phyloP scores from a whole-genome alignment of 2,113 vertebrate genomes.

The Athene cunicularia region DNA sequence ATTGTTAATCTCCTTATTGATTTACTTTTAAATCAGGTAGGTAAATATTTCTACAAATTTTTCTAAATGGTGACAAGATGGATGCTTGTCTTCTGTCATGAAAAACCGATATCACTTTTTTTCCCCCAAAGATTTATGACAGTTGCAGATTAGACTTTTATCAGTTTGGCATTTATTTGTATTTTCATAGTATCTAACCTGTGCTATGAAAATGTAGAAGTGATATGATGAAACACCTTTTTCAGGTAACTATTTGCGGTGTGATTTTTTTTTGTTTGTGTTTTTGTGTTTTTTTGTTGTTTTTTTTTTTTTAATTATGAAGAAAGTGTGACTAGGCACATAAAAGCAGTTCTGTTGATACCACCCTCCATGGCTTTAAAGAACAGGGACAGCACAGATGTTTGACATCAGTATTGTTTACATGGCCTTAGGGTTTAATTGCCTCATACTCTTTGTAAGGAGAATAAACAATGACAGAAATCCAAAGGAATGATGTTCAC shows the following conservation, averaged over 20 bases:
- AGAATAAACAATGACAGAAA: constrained; percentile 74
- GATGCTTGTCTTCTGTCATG: neutral
- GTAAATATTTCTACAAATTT: neutral
- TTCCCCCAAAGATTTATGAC: neutral
- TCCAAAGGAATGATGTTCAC: constrained; percentile 67
- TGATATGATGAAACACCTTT: neutral
- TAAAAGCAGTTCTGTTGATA: constrained; percentile 50
- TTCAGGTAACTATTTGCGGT: neutral
- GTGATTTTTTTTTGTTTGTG: neutral
- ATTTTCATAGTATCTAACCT: neutral
- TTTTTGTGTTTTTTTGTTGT: no score
- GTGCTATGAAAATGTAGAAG: neutral
- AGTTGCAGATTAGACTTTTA: neutral
- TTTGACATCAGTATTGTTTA: constrained; percentile 75
- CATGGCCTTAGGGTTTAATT: constrained; percentile 73
- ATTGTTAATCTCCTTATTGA: neutral
- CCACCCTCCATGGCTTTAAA: constrained; percentile 52
- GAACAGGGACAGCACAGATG: constrained; percentile 68
- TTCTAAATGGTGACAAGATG: neutral
- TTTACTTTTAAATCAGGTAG: neutral
- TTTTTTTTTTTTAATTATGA: neutral
- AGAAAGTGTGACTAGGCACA: constrained; percentile 36
- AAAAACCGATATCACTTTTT: neutral
- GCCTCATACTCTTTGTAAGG: constrained; percentile 65
- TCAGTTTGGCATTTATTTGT: neutral